phyloP scores from a whole-genome alignment of 1,140 invertebrate genomes.

The Ridgeia piscesae region DNA sequence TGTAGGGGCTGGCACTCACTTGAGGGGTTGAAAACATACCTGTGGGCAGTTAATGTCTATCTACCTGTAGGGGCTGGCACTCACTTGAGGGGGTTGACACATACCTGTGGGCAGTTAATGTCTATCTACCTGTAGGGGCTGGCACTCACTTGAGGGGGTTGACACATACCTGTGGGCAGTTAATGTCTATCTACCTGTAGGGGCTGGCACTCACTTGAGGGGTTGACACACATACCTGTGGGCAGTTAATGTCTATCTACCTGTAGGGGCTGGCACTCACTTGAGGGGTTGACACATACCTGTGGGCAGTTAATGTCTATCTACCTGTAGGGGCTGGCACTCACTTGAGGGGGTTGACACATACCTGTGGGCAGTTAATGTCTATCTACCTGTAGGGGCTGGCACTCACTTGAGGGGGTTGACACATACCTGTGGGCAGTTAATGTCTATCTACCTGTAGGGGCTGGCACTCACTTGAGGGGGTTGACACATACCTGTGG shows the following conservation, averaged over 20 bases:
- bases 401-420: conserved; percentile 46
- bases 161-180: conserved; percentile 66
- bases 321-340: conserved; percentile 71
- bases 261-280: conserved; percentile 70
- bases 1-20: conserved; percentile 70
- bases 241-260: conserved; percentile 62
- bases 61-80: conserved; percentile 71
- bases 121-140: conserved; percentile 69
- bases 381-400: conserved; percentile 69
- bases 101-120: conserved; percentile 72
- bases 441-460: conserved; percentile 38
- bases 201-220: conserved; percentile 57
- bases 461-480: conserved; percentile 60
- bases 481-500: conserved; percentile 69
- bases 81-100: conserved; percentile 70
- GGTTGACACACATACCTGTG: conserved; percentile 70
- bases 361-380: conserved; percentile 72
- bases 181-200: conserved; percentile 38
- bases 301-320: too few species aligned
- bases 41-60: too few species aligned
- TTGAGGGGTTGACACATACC: conserved; percentile 69
- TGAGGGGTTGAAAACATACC: conserved; percentile 70
- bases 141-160: conserved; percentile 46
- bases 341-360: conserved; percentile 70
- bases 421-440: conserved; percentile 66